Base-by-base conservation (phyloP, 2,888 invertebrate genomes). In the Chymomyza procnemis region DNA sequence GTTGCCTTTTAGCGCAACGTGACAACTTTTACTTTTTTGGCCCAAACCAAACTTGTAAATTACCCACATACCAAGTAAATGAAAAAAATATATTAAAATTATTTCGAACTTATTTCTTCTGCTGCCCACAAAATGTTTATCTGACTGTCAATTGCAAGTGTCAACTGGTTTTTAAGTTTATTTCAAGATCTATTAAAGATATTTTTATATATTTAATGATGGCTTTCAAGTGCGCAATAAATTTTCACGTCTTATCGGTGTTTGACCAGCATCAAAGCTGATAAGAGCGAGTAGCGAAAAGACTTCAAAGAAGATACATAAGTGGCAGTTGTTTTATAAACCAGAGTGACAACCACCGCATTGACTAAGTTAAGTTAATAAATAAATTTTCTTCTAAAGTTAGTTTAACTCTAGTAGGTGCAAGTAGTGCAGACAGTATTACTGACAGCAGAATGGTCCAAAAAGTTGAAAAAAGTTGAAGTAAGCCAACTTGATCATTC, bases 21-120 rank as follows among this genome's bases (percentile, higher is more conserved):
- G 59, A 73, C 78, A 79, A 86, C 82, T 83, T 83, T 83, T 83
- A 86, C 86, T 83, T 83, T 83, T 71, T 78, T 73, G 12, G 3
- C 26, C 41, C 71, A 64, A 26, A 71, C 72, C 34, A 22, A 83
- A 86, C 72, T 86, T 86, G 79, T 80, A 80, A 78, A 77, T 71
- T 76, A 71, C 78, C 68, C 55, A 67, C 47, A 47, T 59, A 59
- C 57, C 26, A 8, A 26, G 65, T 19, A 57, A 52, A 71, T n/a
- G n/a, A n/a, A n/a, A n/a, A n/a, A n/a, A n/a, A n/a, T n/a, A n/a
- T n/a, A n/a, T n/a, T n/a, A 62, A 78, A 59, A 50, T 56, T n/a
- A 61, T 72, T 62, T 62, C 50, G 26, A 14, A 16, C 52, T 26
- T 61, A 26, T 30, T 62, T 46, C 46, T 55, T 62, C 19, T 34